Percentiles rank a stretch among this genome's conserved stretches.
These are phyloP conservation scores for Cynoglossus semilaevis DNA, from an alignment of 2,113 vertebrate genomes.

Conservation along the genomic window DNA sequence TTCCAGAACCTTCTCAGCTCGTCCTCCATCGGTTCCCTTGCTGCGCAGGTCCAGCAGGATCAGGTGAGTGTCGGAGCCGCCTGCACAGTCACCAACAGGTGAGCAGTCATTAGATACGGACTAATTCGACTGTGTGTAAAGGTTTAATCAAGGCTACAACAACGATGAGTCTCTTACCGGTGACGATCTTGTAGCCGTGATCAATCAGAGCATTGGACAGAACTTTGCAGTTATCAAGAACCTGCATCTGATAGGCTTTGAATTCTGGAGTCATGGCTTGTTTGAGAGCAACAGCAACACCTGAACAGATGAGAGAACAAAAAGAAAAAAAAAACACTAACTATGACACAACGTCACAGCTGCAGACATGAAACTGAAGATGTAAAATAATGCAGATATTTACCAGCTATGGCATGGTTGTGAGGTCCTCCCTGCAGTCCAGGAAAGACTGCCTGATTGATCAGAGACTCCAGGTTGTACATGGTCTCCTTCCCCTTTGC, in stretches of 20 bases:
- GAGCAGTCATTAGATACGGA: not conserved
- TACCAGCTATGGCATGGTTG: slow-evolving; percentile 97
- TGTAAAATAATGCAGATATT: not conserved
- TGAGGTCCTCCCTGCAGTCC: slow-evolving; percentile 96
- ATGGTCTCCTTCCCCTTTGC: slow-evolving; percentile 87
- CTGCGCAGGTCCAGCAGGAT: slow-evolving; percentile 90
- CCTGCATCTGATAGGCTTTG: slow-evolving; percentile 86
- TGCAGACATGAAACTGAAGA: not conserved
- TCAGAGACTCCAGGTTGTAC: slow-evolving; percentile 89
- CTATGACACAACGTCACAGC: not conserved
- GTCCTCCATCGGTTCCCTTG: slow-evolving; percentile 87
- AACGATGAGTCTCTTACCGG: slow-evolving; percentile 70
- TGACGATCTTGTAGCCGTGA: slow-evolving; percentile 89
- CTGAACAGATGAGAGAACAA: slow-evolving; percentile 57
- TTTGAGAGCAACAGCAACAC: slow-evolving; percentile 88
- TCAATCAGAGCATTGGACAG: slow-evolving; percentile 73
- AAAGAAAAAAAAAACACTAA: slow-evolving; percentile 3
- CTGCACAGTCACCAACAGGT: slow-evolving; percentile 65
- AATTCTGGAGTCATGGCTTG: slow-evolving; percentile 92
- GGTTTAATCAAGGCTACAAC: not conserved
- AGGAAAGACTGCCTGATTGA: slow-evolving; percentile 95
- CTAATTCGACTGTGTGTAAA: too few relatives aligned
- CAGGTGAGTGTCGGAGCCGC: slow-evolving; percentile 94
- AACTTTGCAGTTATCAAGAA: slow-evolving; percentile 86
- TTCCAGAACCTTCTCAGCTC: slow-evolving; percentile 93